Percentiles rank a stretch among this genome's conserved stretches.
Conservation (phyloP, 2,888 invertebrate genomes). For the Luperina nickerlii region DNA sequence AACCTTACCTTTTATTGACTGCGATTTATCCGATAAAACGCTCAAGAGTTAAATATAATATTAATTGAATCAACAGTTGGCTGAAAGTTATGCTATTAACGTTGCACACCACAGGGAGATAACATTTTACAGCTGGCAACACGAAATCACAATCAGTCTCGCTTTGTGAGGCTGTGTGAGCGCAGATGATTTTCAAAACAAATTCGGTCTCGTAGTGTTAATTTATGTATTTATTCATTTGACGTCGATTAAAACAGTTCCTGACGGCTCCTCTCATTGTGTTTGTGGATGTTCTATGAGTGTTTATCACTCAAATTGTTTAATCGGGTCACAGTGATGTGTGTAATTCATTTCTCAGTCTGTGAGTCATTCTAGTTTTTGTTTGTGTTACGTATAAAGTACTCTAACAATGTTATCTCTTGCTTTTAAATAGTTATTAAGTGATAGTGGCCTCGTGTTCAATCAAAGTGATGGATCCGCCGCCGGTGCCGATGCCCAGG, state of each 20-base stretch:
- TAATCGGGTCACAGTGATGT: slow-evolving; percentile 66
- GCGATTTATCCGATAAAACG: no score
- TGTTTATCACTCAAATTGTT: slow-evolving; percentile 33
- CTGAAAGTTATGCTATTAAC: not conserved
- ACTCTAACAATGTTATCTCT: slow-evolving; percentile 73
- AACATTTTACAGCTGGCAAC: slow-evolving; percentile 48
- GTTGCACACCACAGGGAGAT: not conserved
- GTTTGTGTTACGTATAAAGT: slow-evolving; percentile 67
- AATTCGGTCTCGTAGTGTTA: slow-evolving; percentile 23
- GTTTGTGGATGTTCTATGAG: slow-evolving; percentile 17
- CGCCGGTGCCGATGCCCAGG: slow-evolving; percentile 86
- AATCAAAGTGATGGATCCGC: slow-evolving; percentile 80
- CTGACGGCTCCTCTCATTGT: slow-evolving; percentile 14
- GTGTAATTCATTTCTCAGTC: slow-evolving; percentile 60
- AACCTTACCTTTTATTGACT: no score
- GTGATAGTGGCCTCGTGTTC: slow-evolving; percentile 58
- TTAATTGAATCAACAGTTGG: no score
- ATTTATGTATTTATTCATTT: slow-evolving; percentile 24
- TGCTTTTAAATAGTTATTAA: slow-evolving; percentile 64
- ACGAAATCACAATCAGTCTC: slow-evolving; percentile 18
- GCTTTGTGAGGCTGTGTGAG: slow-evolving; percentile 28
- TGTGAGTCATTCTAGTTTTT: slow-evolving; percentile 70
- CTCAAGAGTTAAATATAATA: no score
- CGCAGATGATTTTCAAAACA: slow-evolving; percentile 55
- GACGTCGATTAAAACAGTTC: slow-evolving; percentile 21